phyloP scores from a whole-genome alignment of 1,140 invertebrate species.

The Calephelis nemesis region DNA sequence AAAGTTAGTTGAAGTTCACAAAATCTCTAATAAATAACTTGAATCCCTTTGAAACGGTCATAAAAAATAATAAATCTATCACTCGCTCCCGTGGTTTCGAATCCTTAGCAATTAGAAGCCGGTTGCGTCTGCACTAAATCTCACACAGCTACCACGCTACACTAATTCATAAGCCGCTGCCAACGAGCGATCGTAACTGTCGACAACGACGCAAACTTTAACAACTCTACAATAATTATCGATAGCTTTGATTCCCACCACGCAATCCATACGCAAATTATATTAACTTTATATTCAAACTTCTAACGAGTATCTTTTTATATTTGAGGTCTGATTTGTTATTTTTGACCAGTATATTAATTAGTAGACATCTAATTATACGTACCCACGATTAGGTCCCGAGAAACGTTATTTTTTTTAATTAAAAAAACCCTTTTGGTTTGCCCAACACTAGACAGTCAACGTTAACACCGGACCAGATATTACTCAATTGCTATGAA shows the following conservation, averaged over 20 bases:
- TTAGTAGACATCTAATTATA: too few relatives aligned
- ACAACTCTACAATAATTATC: conserved; percentile 57
- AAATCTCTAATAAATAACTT: background rate
- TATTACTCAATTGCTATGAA: too few relatives aligned
- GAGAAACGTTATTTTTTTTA: too few relatives aligned
- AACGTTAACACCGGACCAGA: too few relatives aligned
- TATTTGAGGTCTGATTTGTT: too few relatives aligned
- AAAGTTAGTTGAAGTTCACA: background rate
- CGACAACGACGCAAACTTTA: conserved; percentile 56
- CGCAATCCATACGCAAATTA: conserved; percentile 24
- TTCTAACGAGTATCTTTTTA: too few relatives aligned
- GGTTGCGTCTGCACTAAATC: conserved; percentile 67
- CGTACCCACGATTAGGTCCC: too few relatives aligned
- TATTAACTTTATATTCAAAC: background rate
- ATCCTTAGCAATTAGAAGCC: conserved; percentile 68
- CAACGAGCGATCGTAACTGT: conserved; percentile 59
- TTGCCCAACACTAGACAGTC: too few relatives aligned
- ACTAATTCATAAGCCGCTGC: conserved; percentile 72
- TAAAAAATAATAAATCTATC: conserved; percentile 70
- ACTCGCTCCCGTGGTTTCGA: conserved; percentile 63
- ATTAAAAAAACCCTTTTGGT: too few relatives aligned
- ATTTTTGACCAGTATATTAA: too few relatives aligned
- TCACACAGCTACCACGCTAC: conserved; percentile 69
- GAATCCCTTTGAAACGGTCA: conserved; percentile 57
- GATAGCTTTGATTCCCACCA: conserved; percentile 43